These are phyloP conservation scores for Lophotriccus pileatus DNA, from an alignment of 2,797 vertebrate species.

Conservation along the genomic window DNA sequence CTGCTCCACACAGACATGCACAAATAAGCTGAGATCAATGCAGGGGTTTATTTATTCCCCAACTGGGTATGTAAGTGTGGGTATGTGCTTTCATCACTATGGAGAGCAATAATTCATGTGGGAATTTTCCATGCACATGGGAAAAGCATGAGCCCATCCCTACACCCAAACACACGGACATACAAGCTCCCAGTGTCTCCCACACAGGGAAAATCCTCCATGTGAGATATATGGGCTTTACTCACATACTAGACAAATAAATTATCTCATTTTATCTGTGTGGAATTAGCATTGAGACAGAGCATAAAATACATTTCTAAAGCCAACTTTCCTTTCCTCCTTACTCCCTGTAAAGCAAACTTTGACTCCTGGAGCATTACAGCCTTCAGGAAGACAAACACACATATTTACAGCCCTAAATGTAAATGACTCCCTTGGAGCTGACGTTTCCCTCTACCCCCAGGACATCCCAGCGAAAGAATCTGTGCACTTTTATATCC, in stretches of 20 bases:
- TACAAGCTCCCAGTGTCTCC: not conserved
- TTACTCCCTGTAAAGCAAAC: not conserved
- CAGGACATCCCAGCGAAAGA: slow-evolving; percentile 16
- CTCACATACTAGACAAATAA: not conserved
- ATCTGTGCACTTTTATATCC: slow-evolving; percentile 34
- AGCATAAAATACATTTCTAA: not conserved
- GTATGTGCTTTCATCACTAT: not conserved
- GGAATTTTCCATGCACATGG: not conserved
- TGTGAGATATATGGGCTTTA: not conserved
- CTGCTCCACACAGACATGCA: not conserved
- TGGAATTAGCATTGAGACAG: not conserved
- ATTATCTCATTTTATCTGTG: not conserved
- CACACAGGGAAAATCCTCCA: not conserved
- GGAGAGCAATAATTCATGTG: not conserved
- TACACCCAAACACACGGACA: not conserved
- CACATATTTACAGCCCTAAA: not conserved
- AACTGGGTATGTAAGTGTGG: not conserved
- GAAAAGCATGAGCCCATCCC: not conserved
- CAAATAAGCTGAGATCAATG: not conserved
- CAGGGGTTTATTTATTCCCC: not conserved
- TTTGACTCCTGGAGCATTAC: not conserved
- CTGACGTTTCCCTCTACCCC: not conserved
- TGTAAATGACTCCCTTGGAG: slow-evolving; percentile 28
- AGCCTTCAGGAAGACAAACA: not conserved
- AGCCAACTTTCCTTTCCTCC: not conserved